A percentile compares a stretch with the other conserved stretches of the same genome.
phyloP scores from a whole-genome alignment of 2,113 vertebrate species.

The Aspidoscelis tigris region DNA sequence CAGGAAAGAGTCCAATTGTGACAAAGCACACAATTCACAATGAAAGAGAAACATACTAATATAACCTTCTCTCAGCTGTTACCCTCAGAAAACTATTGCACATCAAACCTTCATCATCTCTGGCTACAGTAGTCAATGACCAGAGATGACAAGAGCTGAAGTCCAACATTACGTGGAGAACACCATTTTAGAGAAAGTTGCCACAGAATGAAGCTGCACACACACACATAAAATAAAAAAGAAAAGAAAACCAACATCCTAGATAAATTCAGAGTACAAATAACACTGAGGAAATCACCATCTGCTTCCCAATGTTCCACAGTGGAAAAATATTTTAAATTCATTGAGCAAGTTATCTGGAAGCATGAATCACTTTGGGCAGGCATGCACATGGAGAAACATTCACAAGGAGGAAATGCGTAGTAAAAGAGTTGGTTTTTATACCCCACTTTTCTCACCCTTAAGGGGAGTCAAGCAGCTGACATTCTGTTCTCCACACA shows the following conservation, averaged over 20 bases:
- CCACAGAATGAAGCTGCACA: background rate
- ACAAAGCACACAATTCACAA: slow-evolving; percentile 19
- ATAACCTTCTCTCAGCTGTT: too few species aligned
- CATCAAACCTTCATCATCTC: too few species aligned
- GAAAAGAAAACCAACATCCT: background rate
- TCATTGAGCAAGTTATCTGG: slow-evolving; percentile 51
- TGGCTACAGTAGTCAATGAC: too few species aligned
- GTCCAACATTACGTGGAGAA: too few species aligned
- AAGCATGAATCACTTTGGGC: slow-evolving; percentile 48
- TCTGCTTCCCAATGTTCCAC: slow-evolving; percentile 36
- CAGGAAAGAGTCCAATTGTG: slow-evolving; percentile 15
- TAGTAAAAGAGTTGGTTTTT: too few species aligned
- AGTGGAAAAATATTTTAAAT: slow-evolving; percentile 18
- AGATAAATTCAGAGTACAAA: slow-evolving; percentile 52
- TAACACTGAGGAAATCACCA: slow-evolving; percentile 46
- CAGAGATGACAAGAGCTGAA: too few species aligned
- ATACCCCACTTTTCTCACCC: too few species aligned
- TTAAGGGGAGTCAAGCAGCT: too few species aligned
- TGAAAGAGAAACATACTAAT: slow-evolving; percentile 25
- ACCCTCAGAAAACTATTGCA: too few species aligned
- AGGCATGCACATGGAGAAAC: too few species aligned
- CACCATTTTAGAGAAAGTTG: too few species aligned
- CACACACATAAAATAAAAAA: background rate
- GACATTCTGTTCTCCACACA: too few species aligned
- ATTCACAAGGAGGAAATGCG: background rate